These are phyloP conservation scores for Eristalis arbustorum DNA, from an alignment of 2,888 invertebrate species.

Conservation along the genomic window DNA sequence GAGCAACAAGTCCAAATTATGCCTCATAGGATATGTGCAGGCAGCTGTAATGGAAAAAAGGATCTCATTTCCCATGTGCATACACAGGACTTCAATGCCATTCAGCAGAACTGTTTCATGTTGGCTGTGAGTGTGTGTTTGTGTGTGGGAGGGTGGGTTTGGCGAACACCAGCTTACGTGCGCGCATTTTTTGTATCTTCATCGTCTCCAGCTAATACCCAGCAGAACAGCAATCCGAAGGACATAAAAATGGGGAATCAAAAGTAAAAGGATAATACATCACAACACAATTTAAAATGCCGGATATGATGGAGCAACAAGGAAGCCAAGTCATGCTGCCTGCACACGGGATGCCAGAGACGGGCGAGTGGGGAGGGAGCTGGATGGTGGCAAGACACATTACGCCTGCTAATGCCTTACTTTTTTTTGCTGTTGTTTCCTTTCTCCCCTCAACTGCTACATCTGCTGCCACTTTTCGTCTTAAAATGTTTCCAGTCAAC, in stretches of 20 bases:
- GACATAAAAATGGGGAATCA: conserved; percentile 21
- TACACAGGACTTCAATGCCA: conserved; percentile 16
- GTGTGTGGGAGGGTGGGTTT: not conserved
- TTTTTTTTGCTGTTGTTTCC: not conserved
- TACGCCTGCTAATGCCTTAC: conserved; percentile 37
- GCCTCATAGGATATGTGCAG: conserved; percentile 22
- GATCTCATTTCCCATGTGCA: conserved; percentile 40
- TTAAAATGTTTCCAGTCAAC: conserved; percentile 53
- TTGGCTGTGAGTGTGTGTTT: too few relatives aligned
- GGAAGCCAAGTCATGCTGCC: conserved; percentile 2
- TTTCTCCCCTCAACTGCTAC: not conserved
- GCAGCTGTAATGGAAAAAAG: conserved; percentile 15
- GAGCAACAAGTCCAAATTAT: conserved; percentile 27
- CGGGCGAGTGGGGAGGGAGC: not conserved
- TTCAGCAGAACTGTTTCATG: conserved; percentile 3
- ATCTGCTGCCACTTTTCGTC: conserved; percentile 48
- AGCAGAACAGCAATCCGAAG: not conserved
- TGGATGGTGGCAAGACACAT: conserved; percentile 13
- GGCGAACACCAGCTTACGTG: not conserved
- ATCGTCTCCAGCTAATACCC: not conserved
- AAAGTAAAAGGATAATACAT: conserved; percentile 45
- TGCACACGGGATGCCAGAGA: not conserved
- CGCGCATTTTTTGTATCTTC: not conserved
- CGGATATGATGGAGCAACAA: conserved; percentile 35
- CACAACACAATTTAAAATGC: conserved; percentile 38